Base-by-base conservation (phyloP, 2,888 invertebrate genomes). In the Priocnemis perturbator region DNA sequence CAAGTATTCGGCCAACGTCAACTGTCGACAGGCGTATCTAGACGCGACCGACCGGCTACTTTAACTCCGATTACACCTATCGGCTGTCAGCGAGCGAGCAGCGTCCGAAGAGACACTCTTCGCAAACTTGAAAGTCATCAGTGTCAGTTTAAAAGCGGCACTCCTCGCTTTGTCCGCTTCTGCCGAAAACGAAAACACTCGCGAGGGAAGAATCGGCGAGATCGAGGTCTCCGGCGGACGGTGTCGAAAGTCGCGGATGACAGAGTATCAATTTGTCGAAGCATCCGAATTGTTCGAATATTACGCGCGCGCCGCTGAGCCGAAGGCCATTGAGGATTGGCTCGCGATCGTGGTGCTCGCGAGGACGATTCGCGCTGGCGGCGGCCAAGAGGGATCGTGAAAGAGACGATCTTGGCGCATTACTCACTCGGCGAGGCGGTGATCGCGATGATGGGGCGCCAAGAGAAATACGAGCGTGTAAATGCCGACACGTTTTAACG, bases 391-490 rank as follows among this genome's bases (percentile, higher is more conserved):
- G 37, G 37, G 37, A 37, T 37, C 23, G 55, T 7, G 55, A 55
- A 26, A 55, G 37, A 19, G 64, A 62, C 63, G 67, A 79, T 77
- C 76, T 62, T 53, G 68, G 14, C 47, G 67, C 76, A 73, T 77
- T 75, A 67, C 71, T 74, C 72, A 68, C 71, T 59, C 58, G 67
- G 45, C 59, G 48, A 55, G 53, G 53, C 26, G 50, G n/a, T 63
- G 74, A 71, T 73, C 65, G 72, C 66, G 67, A 74, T 74, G 78
- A 78, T 61, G 74, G 65, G 60, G 53, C 60, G 67, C 58, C 47
- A 66, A 60, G 69, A 69, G 76, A 78, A 78, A 74, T 76, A 78
- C 70, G 71, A 66, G 69, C 75, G 71, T 44, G 68, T 70, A 73
- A 77, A 77, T 73, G 48, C 69, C 67, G 71, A 56, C 67, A 64